Evolutionary conservation across 2,113 vertebrate genomes (phyloP).

Genomic region (Conger conger): DNA sequence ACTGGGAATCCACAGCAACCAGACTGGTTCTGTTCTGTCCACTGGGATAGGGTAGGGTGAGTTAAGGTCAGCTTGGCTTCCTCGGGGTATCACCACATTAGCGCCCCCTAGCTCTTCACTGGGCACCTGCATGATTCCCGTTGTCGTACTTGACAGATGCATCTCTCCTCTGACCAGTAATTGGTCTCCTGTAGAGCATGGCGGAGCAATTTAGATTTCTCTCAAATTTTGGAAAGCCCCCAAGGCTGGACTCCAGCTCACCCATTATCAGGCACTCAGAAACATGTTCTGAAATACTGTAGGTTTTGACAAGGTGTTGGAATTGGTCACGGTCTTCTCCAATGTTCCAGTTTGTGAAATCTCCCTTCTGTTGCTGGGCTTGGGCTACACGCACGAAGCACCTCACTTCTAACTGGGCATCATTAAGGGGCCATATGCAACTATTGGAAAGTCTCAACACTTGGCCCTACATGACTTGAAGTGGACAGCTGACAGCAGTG

Average conservation of each 20-base stretch:
- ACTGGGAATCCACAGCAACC: neutral
- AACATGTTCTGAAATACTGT: no score
- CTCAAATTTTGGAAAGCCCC: neutral
- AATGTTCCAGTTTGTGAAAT: neutral
- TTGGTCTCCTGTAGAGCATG: neutral
- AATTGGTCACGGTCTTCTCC: neutral
- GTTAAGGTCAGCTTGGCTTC: neutral
- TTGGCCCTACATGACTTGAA: neutral
- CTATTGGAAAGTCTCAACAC: neutral
- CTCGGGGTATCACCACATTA: neutral
- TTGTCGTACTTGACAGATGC: neutral
- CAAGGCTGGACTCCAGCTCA: neutral
- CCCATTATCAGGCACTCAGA: no score
- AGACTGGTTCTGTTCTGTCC: neutral
- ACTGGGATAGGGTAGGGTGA: neutral
- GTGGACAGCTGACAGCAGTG: conserved; percentile 5
- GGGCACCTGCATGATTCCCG: neutral
- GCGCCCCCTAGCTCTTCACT: neutral
- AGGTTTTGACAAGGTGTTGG: neutral
- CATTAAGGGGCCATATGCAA: neutral
- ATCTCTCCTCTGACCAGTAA: neutral
- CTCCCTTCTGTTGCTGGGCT: neutral
- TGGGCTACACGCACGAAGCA: neutral
- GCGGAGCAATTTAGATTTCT: neutral
- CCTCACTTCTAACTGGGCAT: neutral